Evolutionary conservation across 2,888 invertebrate genomes (phyloP).

Genomic region (Drosophila anceps): DNA sequence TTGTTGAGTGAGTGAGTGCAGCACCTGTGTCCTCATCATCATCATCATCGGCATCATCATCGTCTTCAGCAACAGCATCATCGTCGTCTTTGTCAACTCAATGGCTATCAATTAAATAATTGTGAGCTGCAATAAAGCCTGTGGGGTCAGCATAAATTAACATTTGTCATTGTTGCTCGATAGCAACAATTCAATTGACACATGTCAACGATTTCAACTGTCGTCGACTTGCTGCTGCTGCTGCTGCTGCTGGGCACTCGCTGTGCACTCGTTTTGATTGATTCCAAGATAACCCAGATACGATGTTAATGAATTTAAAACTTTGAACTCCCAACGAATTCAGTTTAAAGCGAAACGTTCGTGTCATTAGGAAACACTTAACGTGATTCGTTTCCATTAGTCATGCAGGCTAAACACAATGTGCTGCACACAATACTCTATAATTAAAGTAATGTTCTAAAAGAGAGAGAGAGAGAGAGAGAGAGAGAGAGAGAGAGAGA

Average conservation of each 20-base stretch:
- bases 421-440: conserved; percentile 19
- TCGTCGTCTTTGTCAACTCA: background rate
- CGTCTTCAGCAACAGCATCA: background rate
- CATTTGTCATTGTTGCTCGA: conserved; percentile 21
- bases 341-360: conserved; percentile 5
- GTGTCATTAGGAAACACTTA: conserved; percentile 15
- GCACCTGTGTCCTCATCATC: conserved; percentile 29
- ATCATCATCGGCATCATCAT: background rate
- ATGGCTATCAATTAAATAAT: conserved; percentile 40
- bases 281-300: conserved; percentile 18
- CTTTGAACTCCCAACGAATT: conserved; percentile 7
- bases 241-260: background rate
- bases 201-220: conserved; percentile 12
- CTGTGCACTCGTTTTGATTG: conserved; percentile 30
- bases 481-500: background rate
- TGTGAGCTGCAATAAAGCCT: conserved; percentile 42
- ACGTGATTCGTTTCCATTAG: conserved; percentile 36
- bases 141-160: conserved; percentile 52
- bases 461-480: background rate
- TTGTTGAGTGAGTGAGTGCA: conserved; percentile 8
- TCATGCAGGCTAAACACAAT: conserved; percentile 30
- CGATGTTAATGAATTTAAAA: conserved; percentile 1
- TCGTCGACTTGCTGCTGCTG: background rate
- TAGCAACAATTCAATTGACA: conserved; percentile 45
- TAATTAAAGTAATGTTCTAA: conserved; percentile 45